Evolutionary conservation across 2,797 vertebrate species (phyloP), one percentile per base, ranked within the genome.

Genomic region (Chlorospingus flavigularis): DNA sequence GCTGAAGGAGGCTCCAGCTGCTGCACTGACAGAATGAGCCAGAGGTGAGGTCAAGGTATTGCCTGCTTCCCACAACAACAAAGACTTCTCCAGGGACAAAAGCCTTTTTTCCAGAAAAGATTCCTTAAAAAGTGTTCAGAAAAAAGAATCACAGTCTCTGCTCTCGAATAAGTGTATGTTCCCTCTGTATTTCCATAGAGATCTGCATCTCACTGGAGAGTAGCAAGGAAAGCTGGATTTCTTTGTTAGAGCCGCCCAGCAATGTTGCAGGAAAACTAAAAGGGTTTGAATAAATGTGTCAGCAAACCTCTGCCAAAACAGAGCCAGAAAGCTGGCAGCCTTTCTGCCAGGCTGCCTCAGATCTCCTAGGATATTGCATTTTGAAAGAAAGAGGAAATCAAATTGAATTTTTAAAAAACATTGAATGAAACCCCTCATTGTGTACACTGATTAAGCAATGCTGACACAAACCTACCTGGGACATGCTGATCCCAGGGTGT

Each of bases 1-100:
- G 86, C 84, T 74, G 45, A 84, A 86, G 94, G 67, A 94, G 42
- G 53, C 47, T 97, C 80, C 93, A 97, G 96, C 95, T 96, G 91
- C 84, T 19, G 20, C n/a, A 18, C 66, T 76, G 73, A 81, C 77
- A 86, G 45, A 61, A 88, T 70, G 82, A 94, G 91, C 45, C 67
- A 78, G 78, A 86, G 90, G 75, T 63, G 58, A 84, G 90, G 92
- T 86, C 90, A 90, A 95, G 86, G 76, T 86, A 87, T 51, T 0
- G 17, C 30, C 74, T 70, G 28, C 48, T 93, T 63, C 43, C 45
- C 23, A n/a, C 35, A 31, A 24, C 0, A 3, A 58, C 3, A 8
- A 48, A 53, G 45, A 17, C 42, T 83, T 74, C 76, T 77, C 42
- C 2, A 3, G 65, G 31, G 19, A 62, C 31, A 35, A 1, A 6